Conservation (phyloP, 92 coral and sea anemone genomes). For the Parazoanthus darwini region DNA sequence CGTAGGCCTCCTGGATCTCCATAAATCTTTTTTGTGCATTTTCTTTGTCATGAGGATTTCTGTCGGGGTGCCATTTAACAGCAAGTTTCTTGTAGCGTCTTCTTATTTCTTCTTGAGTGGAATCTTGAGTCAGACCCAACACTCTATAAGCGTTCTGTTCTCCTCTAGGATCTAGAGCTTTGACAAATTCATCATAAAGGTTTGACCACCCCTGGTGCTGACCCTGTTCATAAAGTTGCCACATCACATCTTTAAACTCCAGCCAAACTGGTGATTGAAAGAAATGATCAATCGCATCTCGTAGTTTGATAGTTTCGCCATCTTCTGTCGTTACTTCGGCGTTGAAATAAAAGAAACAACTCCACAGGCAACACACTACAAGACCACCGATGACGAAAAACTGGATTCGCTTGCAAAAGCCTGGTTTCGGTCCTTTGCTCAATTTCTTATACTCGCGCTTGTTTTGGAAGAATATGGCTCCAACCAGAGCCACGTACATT, state of each 20-base stretch:
- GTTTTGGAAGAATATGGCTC: constrained; percentile 81
- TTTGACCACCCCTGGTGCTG: constrained; percentile 97
- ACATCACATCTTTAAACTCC: constrained; percentile 90
- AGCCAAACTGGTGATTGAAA: constrained; percentile 97
- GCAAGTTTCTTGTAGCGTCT: constrained; percentile 92
- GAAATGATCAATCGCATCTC: constrained; percentile 95
- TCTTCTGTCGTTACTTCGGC: constrained; percentile 97
- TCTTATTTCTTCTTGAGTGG: constrained; percentile 86
- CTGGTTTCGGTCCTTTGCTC: constrained; percentile 53
- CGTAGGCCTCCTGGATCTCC: constrained; percentile 97
- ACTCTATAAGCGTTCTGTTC: constrained; percentile 94
- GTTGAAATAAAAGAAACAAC: constrained; percentile 92
- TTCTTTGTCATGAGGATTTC: constrained; percentile 71
- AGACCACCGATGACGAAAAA: constrained; percentile 75
- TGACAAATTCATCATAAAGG: constrained; percentile 93
- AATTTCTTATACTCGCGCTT: constrained; percentile 69
- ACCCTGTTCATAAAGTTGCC: constrained; percentile 86
- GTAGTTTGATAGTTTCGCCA: constrained; percentile 93
- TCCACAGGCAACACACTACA: constrained; percentile 79
- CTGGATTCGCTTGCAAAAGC: constrained; percentile 82
- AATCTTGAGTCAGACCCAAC: constrained; percentile 80
- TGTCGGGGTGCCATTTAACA: constrained; percentile 93
- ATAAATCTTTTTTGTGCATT: constrained; percentile 88
- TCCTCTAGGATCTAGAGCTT: constrained; percentile 97
- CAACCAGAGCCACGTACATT: constrained; percentile 91